These are phyloP conservation scores for Scaptomyza reducta DNA, from an alignment of 2,888 invertebrate species.

Conservation along the genomic window DNA sequence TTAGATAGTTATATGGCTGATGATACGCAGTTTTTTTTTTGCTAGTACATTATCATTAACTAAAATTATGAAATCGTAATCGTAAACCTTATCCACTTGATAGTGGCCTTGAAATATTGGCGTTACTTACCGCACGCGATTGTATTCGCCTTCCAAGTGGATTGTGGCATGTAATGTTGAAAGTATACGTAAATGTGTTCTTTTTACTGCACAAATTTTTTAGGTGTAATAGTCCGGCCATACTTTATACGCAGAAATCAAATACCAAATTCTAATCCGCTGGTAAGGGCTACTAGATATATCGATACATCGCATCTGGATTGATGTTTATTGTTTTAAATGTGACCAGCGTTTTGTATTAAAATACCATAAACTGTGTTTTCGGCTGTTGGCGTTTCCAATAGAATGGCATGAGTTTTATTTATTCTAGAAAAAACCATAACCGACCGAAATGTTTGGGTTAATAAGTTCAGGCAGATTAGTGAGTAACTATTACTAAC, in stretches of 20 bases:
- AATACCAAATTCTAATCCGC: conserved; percentile 47
- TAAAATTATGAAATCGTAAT: conserved; percentile 74
- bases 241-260: conserved; percentile 60
- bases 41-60: conserved; percentile 27
- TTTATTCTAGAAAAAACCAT: conserved; percentile 65
- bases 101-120: conserved; percentile 63
- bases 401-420: conserved; percentile 39
- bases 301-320: conserved; percentile 28
- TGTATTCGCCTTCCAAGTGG: conserved; percentile 31
- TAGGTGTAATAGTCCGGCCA: conserved; percentile 80
- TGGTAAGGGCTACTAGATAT: conserved; percentile 23
- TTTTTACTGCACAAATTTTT: conserved; percentile 77
- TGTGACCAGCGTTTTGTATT: conserved; percentile 18
- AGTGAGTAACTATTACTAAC: conserved; percentile 85
- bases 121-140: conserved; percentile 65
- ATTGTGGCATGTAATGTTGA: conserved; percentile 43
- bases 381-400: conserved; percentile 3
- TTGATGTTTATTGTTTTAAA: background rate
- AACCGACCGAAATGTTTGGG: conserved; percentile 87
- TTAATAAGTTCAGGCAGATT: conserved; percentile 92
- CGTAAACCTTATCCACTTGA: conserved; percentile 9
- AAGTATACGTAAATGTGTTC: conserved; percentile 45
- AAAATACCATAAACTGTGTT: conserved; percentile 19
- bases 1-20: background rate
- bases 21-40: conserved; percentile 5